Evolutionary conservation across 1,140 invertebrate species (phyloP).

Genomic region (Aphaenogaster ashmeadi): DNA sequence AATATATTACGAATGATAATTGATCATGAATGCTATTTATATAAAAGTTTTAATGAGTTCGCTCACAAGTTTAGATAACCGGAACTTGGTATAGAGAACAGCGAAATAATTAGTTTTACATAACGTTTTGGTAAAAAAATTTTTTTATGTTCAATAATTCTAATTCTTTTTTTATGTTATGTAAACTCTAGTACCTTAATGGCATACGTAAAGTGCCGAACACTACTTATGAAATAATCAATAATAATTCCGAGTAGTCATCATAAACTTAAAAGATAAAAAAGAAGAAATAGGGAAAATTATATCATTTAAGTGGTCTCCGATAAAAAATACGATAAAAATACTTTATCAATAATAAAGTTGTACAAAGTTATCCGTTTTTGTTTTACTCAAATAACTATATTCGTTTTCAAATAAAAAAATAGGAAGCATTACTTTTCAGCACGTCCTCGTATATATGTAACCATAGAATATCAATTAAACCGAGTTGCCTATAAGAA

Average conservation of each 20-base stretch:
- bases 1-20: conserved; percentile 11
- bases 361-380: too few species aligned
- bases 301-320: neutral
- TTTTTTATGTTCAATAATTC: conserved; percentile 17
- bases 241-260: neutral
- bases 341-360: too few species aligned
- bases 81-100: neutral
- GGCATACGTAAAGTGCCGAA: neutral
- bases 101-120: neutral
- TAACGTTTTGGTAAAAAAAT: neutral
- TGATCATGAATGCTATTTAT: neutral
- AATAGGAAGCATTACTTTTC: too few species aligned
- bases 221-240: neutral
- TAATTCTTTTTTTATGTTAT: neutral
- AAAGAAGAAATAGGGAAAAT: neutral
- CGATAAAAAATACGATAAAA: too few species aligned
- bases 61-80: neutral
- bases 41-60: neutral
- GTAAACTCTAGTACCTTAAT: neutral
- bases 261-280: neutral
- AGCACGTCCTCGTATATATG: too few species aligned
- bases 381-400: too few species aligned
- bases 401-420: too few species aligned
- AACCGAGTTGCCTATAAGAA: neutral
- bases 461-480: neutral